Conservation (phyloP, 92 coral and sea anemone species). For the Epizoanthus illoricatus region DNA sequence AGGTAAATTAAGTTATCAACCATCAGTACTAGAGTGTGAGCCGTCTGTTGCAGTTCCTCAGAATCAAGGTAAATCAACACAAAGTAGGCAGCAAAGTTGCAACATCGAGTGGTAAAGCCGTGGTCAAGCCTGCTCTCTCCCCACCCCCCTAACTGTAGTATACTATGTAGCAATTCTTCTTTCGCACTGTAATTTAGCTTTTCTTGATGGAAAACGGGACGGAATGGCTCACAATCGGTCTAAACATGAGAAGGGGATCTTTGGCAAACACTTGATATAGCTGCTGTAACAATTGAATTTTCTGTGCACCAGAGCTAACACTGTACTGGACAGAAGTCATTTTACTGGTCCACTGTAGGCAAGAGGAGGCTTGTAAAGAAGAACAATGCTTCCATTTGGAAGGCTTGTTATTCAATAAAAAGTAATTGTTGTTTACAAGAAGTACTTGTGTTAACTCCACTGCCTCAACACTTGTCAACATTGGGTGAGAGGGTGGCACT, state of each 20-base stretch:
- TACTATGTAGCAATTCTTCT: background rate
- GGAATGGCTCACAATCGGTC: background rate
- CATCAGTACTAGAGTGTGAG: too few species aligned
- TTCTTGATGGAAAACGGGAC: background rate
- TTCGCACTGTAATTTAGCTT: background rate
- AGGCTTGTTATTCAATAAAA: slow-evolving; percentile 38
- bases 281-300: background rate
- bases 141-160: too few species aligned
- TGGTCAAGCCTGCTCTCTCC: too few species aligned
- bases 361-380: background rate
- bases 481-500: too few species aligned
- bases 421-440: background rate
- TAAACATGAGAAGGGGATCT: slow-evolving; percentile 14
- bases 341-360: background rate
- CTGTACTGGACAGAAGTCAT: background rate
- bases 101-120: too few species aligned
- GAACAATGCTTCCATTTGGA: slow-evolving; percentile 23
- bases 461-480: too few species aligned
- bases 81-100: too few species aligned
- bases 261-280: slow-evolving; percentile 18
- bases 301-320: background rate
- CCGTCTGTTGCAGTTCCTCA: too few species aligned
- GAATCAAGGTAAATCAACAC: too few species aligned
- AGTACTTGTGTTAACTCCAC: background rate
- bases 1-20: too few species aligned